Evolutionary conservation across 2,888 invertebrate species (phyloP), one percentile per base, ranked within the genome.

Genomic region (Phragmatobia fuliginosa): DNA sequence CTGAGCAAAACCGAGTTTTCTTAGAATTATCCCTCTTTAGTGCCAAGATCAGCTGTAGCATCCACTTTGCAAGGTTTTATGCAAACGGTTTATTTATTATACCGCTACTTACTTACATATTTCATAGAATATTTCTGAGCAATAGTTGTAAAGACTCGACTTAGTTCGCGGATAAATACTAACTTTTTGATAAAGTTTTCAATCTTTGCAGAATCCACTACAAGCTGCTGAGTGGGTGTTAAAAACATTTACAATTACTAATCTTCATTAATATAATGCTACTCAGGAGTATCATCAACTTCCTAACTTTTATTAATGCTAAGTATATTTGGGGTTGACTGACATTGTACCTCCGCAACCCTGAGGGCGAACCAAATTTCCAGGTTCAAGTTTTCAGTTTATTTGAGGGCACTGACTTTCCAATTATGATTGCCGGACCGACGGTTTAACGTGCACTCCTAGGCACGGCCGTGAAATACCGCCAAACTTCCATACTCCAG

Each of bases 21-120:
- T 32, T 32, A 58, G 62, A 63, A 68, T 68, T 41, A 68, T 68
- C 32, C 56, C 32, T 62, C 62, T 63, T 68, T 63, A 68, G 62
- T 56, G 36, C 28, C 49, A 56, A 62, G 56, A 62, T 68, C 62
- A 56, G 62, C 58, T 62, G 28, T 31, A 38, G 61, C 52, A 56
- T 62, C 38, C 33, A 67, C 49, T 67, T 68, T 68, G 52, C 25
- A 25, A 52, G 58, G 33, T 38, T 68, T 58, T 62, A 45, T 56
- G 38, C 36, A 28, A 67, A 56, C 31, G n/a, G 31, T 36, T 66
- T 58, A 41, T 66, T 66, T 66, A 66, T 59, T 41, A 25, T 31
- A 65, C n/a, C 36, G 38, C 21, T 64, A 33, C 3, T 62, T 41
- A 16, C 36, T 62, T 28, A 36, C 8, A 36, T 38, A 38, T 62